Conservation (phyloP, 1,140 invertebrate species). For the Propsilocerus akamusi region DNA sequence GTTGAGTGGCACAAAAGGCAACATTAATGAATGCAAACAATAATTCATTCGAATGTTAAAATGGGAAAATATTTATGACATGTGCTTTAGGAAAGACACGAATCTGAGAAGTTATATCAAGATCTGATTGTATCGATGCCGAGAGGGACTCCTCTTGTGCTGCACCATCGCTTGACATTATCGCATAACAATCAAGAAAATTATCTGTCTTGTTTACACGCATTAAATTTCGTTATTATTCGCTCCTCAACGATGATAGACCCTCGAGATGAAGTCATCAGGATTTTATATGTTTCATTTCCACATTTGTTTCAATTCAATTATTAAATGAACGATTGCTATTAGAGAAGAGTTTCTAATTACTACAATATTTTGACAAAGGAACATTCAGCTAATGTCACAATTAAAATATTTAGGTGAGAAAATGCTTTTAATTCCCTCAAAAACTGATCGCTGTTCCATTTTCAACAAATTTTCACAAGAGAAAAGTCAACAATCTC, state of each 20-base stretch:
- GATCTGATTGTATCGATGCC: not conserved
- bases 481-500: not conserved
- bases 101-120: not conserved
- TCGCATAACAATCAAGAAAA: not conserved
- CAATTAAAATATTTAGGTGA: not conserved
- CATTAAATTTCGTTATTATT: slow-evolving; percentile 1
- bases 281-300: not conserved
- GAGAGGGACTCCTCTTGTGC: not conserved
- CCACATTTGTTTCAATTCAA: not conserved
- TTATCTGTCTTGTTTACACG: slow-evolving; percentile 2
- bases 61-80: not conserved
- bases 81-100: not conserved
- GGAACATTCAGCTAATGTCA: not conserved
- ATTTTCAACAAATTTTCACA: not conserved
- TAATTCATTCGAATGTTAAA: not conserved
- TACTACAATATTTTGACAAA: not conserved
- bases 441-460: not conserved
- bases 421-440: not conserved
- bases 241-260: too few relatives aligned
- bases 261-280: not conserved
- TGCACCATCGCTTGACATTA: not conserved
- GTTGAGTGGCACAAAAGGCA: not conserved
- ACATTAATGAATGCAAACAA: not conserved
- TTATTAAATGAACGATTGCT: not conserved
- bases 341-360: not conserved